Base-by-base conservation (phyloP, 2,797 vertebrate genomes). In the Steatocranus sp. region DNA sequence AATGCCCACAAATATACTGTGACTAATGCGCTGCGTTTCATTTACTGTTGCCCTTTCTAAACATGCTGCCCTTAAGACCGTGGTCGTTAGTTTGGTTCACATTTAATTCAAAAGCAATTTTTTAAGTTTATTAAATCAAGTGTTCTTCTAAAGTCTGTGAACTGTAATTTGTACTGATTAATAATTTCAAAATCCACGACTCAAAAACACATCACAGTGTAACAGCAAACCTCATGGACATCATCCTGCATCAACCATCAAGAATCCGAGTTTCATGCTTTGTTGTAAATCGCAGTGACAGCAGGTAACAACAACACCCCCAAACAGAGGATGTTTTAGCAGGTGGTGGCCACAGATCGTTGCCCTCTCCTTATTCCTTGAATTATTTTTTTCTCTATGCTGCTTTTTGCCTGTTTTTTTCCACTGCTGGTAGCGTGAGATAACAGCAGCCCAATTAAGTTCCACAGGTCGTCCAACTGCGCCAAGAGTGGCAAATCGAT, bases 51-150 rank as follows among this genome's bases (percentile, higher is more conserved):
- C 8, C 56, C 30, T 30, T 34, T 34, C 17, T 18, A 36, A 12
- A 61, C 18, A 36, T 11, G 17, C 58, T 2, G 18, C 1, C 30
- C 10, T 1, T 61, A n/a, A n/a, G 30, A 1, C 10, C 2, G 2
- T 30, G 7, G 2, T 3, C 5, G 3, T 10, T 5, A 61, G 56
- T 61, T n/a, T 18, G 18, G 32, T 20, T 36, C 32, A 36, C 18
- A 63, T 12, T 63, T 61, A 63, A 36, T 36, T 61, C 18, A 61
- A 18, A 61, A 61, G 18, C 2, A 0, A 0, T n/a, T 61, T 58
- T 12, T 36, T 1, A 14, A 36, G 7, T 36, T 61, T 32, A 58
- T 11, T 36, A 14, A 7, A 5, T 66, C 10, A 20, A 38, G 11
- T 14, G 8, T 1, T 66, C 12, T 38, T 66, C 34, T n/a, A 12